A percentile compares a stretch with the other conserved stretches of the same genome.
These are phyloP conservation scores for Magallana ariakensis DNA, from an alignment of 1,140 invertebrate species.

Conservation along the genomic window DNA sequence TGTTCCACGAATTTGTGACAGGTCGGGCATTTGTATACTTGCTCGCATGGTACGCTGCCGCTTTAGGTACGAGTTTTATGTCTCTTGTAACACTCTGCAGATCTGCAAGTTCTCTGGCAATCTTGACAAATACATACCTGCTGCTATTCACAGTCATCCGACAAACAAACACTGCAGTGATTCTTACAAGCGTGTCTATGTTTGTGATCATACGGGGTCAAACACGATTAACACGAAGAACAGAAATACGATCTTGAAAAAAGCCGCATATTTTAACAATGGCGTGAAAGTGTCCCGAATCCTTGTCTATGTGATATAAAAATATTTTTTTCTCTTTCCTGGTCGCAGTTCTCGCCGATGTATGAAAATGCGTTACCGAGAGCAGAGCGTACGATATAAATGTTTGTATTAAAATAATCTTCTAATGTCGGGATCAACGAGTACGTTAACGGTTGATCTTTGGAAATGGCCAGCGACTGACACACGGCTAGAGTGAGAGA, in stretches of 20 bases:
- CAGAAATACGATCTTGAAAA: conserved; percentile 50
- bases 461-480: not conserved
- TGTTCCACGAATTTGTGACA: conserved; percentile 43
- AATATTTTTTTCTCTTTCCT: conserved; percentile 40
- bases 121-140: not conserved
- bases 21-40: conserved; percentile 36
- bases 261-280: conserved; percentile 42
- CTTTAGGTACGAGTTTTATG: not conserved
- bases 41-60: conserved; percentile 41
- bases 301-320: conserved; percentile 17
- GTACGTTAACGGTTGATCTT: conserved; percentile 3
- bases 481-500: not conserved
- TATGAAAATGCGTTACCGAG: conserved; percentile 45
- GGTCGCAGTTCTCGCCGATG: not conserved
- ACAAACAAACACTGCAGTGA: conserved; percentile 36
- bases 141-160: not conserved
- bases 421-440: conserved; percentile 35
- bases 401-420: conserved; percentile 40
- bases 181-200: conserved; percentile 37
- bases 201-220: conserved; percentile 42
- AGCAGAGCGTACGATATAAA: conserved; percentile 39
- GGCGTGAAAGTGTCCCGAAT: conserved; percentile 34
- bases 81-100: conserved; percentile 29
- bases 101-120: conserved; percentile 44
- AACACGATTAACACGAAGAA: not conserved